These are phyloP conservation scores for Geococcyx californianus DNA, from an alignment of 2,113 vertebrate genomes.

Conservation along the genomic window DNA sequence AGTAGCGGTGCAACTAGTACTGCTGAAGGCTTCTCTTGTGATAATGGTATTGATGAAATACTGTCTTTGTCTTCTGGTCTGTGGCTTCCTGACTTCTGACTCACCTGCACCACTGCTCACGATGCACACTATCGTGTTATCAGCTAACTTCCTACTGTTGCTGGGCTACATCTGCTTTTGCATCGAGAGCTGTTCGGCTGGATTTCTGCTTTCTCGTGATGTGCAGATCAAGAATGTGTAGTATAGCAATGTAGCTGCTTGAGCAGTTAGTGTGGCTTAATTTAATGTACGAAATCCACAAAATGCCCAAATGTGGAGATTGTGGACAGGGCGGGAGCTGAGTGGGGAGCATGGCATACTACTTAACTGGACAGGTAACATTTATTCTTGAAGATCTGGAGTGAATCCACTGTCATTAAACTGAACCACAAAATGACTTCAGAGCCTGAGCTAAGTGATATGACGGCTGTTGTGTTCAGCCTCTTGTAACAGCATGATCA, in stretches of 20 bases:
- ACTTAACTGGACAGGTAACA: not conserved
- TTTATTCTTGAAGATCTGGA: not conserved
- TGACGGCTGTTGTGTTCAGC: rapidly evolving
- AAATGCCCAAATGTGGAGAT: no score
- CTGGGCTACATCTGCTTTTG: not conserved
- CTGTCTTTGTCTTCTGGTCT: not conserved
- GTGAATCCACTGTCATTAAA: not conserved
- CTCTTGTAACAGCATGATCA: not conserved
- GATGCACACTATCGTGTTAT: not conserved
- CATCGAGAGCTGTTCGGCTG: not conserved
- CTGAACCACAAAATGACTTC: not conserved
- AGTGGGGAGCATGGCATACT: not conserved
- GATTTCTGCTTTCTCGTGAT: not conserved
- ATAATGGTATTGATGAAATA: not conserved
- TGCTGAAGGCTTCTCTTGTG: not conserved
- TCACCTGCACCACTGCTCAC: not conserved
- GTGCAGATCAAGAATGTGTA: not conserved
- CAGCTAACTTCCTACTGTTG: not conserved
- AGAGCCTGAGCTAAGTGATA: not conserved
- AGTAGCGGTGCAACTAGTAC: rapidly evolving
- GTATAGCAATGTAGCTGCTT: not conserved
- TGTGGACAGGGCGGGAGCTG: not conserved
- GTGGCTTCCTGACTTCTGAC: not conserved
- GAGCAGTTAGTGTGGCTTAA: not conserved
- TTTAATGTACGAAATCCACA: not conserved